A percentile compares a stretch with the other conserved stretches of the same genome.
phyloP scores from a whole-genome alignment of 2,888 invertebrate genomes.

The Harpalus rubripes region DNA sequence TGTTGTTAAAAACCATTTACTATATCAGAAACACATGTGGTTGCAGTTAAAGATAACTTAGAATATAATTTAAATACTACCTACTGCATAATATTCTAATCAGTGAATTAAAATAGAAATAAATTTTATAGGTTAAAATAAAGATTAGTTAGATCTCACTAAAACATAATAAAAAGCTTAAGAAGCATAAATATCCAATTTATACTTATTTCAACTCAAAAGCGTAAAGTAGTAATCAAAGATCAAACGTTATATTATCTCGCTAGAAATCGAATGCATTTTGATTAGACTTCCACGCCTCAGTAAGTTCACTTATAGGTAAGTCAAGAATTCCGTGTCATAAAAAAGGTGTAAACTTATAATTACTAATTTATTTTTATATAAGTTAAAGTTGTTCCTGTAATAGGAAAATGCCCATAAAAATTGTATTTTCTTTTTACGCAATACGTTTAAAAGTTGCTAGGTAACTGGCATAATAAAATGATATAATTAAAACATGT shows the following conservation, averaged over 20 bases:
- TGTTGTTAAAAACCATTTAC: too few species aligned
- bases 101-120: too few species aligned
- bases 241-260: neutral
- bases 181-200: neutral
- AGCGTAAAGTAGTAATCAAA: neutral
- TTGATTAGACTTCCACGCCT: neutral
- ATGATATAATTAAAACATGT: slow-evolving; percentile 4
- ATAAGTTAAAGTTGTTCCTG: neutral
- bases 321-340: neutral
- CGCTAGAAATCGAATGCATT: neutral
- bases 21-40: too few species aligned
- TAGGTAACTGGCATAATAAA: neutral
- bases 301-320: neutral
- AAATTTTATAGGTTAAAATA: too few species aligned
- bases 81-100: too few species aligned
- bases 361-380: slow-evolving; percentile 1
- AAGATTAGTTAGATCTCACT: too few species aligned
- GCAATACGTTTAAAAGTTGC: neutral
- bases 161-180: too few species aligned
- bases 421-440: neutral
- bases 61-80: too few species aligned
- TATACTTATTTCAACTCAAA: neutral
- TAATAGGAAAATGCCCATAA: neutral
- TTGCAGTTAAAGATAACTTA: too few species aligned
- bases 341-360: slow-evolving; percentile 3